A percentile compares a stretch with the other conserved stretches of the same genome.
phyloP scores from a whole-genome alignment of 2,888 invertebrate species.

The Idaea straminata region DNA sequence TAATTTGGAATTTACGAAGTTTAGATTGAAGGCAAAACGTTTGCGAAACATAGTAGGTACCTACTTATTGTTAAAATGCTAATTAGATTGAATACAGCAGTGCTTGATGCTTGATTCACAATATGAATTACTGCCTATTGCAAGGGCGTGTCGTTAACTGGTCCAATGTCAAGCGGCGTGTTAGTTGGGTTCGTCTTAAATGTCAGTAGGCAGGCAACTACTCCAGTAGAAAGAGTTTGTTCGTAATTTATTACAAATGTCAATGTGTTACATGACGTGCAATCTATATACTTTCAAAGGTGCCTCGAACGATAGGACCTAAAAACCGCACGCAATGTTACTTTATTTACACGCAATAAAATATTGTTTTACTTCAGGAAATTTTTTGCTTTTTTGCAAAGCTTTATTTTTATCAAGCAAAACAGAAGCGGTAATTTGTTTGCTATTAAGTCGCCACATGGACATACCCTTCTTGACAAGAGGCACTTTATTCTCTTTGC shows the following conservation, averaged over 20 bases:
- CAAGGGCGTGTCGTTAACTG: conserved; percentile 53
- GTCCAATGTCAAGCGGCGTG: conserved; percentile 56
- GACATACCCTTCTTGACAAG: conserved; percentile 70
- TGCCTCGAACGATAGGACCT: conserved; percentile 30
- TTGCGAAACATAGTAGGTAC: conserved; percentile 6
- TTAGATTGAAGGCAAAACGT: neutral
- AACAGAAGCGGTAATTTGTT: conserved; percentile 23
- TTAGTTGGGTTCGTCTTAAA: conserved; percentile 56
- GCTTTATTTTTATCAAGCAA: conserved; percentile 21
- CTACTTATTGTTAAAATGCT: conserved; percentile 26
- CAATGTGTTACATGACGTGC: conserved; percentile 36
- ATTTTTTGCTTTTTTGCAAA: conserved; percentile 17
- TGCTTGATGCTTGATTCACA: conserved; percentile 46
- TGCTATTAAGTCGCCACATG: conserved; percentile 38
- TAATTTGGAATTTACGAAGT: neutral
- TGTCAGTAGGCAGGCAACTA: conserved; percentile 57
- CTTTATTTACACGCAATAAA: conserved; percentile 17
- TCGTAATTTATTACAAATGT: conserved; percentile 41
- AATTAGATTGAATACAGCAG: conserved; percentile 43
- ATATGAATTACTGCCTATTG: conserved; percentile 44
- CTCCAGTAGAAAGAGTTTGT: conserved; percentile 42
- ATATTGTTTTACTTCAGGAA: neutral
- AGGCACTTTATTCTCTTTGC: conserved; percentile 67
- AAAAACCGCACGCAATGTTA: conserved; percentile 25
- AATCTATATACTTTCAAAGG: conserved; percentile 29